Conservation (phyloP, 2,888 invertebrate species). For the Leuctra nigra region DNA sequence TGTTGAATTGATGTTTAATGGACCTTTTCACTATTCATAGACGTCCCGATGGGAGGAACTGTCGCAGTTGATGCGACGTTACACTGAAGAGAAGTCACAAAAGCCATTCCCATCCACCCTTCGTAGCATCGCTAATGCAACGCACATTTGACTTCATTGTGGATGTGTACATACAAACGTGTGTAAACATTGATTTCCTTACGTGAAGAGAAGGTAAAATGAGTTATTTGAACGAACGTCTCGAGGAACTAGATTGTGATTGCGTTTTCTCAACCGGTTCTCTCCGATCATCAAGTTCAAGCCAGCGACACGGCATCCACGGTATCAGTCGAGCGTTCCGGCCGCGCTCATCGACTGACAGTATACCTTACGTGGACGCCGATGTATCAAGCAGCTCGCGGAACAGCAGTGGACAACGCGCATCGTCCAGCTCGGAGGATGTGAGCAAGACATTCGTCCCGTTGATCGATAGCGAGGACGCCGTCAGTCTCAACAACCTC, state of each 20-base stretch:
- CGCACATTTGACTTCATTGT: constrained; percentile 1
- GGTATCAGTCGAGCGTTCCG: constrained; percentile 17
- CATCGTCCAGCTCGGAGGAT: constrained; percentile 4
- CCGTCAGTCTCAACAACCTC: constrained; percentile 25
- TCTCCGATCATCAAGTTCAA: constrained; percentile 16
- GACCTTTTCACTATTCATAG: not conserved
- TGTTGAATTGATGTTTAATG: constrained; percentile 5
- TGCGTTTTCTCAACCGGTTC: constrained; percentile 17
- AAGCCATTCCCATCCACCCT: too few species aligned
- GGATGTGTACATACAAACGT: not conserved
- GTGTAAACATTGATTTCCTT: not conserved
- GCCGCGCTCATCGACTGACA: constrained; percentile 24
- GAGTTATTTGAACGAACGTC: constrained; percentile 15
- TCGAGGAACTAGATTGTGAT: constrained; percentile 16
- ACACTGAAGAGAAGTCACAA: not conserved
- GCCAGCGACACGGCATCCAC: constrained; percentile 1
- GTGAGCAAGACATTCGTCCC: not conserved
- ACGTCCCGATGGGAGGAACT: constrained; percentile 2
- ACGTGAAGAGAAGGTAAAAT: constrained; percentile 16
- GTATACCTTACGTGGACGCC: constrained; percentile 34
- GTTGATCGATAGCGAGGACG: constrained; percentile 24
- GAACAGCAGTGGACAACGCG: not conserved
- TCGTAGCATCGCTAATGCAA: too few species aligned
- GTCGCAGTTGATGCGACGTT: not conserved
- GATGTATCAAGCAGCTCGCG: constrained; percentile 30